A percentile compares a stretch with the other conserved stretches of the same genome.
Evolutionary conservation across 2,888 invertebrate genomes (phyloP).

Genomic region (Leucophora obtusa): DNA sequence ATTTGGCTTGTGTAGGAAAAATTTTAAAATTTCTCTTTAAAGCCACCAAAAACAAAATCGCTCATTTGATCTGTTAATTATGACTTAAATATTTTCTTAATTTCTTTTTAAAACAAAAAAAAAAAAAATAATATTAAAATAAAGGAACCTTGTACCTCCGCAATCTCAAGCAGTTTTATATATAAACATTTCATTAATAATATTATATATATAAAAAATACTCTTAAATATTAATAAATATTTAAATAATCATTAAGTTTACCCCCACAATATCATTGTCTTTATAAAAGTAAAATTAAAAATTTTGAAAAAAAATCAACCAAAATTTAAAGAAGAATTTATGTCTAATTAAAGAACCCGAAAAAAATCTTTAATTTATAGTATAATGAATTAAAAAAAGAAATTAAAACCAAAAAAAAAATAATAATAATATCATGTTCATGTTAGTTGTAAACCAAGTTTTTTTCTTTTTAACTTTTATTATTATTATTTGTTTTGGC

Average conservation of each 20-base stretch:
- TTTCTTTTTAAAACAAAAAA: background rate
- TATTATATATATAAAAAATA: slow-evolving; percentile 13
- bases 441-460: slow-evolving; percentile 42
- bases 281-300: slow-evolving; percentile 27
- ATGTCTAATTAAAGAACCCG: slow-evolving; percentile 19
- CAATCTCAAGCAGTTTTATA: slow-evolving; percentile 68
- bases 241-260: slow-evolving; percentile 11
- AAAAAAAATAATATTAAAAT: slow-evolving; percentile 53
- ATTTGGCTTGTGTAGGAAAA: too few relatives aligned
- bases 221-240: slow-evolving; percentile 12
- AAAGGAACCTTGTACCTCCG: slow-evolving; percentile 77
- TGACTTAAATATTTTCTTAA: background rate
- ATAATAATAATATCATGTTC: slow-evolving; percentile 43
- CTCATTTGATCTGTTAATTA: too few relatives aligned
- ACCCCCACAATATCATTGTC: slow-evolving; percentile 21
- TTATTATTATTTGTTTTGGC: slow-evolving; percentile 18
- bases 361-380: slow-evolving; percentile 19
- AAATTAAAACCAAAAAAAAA: background rate
- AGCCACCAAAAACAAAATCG: too few relatives aligned
- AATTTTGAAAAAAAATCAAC: slow-evolving; percentile 5
- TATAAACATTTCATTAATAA: slow-evolving; percentile 16
- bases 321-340: slow-evolving; percentile 20
- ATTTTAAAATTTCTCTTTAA: too few relatives aligned
- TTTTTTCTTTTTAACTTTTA: slow-evolving; percentile 17
- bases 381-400: slow-evolving; percentile 32